Evolutionary conservation across 2,113 vertebrate species (phyloP).

Genomic region (Carollia perspicillata): DNA sequence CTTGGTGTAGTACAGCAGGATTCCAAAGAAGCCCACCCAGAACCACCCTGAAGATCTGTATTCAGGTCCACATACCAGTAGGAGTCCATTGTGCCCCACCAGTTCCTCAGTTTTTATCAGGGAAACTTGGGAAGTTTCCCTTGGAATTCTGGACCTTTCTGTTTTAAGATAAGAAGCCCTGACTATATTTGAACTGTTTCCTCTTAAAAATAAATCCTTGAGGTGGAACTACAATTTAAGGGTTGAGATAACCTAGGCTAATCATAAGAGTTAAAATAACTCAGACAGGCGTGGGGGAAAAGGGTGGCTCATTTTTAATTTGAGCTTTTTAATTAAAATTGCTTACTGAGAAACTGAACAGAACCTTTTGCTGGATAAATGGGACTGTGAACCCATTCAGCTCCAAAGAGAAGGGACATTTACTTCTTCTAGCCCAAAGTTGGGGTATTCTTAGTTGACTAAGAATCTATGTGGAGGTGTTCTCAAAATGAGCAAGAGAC

Average conservation of each 20-base stretch:
- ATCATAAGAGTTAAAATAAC: background rate
- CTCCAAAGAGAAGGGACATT: background rate
- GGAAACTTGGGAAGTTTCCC: background rate
- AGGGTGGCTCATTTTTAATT: background rate
- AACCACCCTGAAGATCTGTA: background rate
- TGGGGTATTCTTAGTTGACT: background rate
- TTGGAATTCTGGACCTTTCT: background rate
- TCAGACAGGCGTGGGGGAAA: background rate
- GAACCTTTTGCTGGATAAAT: background rate
- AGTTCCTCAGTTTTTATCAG: background rate
- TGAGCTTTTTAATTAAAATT: background rate
- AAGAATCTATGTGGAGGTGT: background rate
- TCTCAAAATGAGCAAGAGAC: background rate
- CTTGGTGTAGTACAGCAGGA: background rate
- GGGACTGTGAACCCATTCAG: background rate
- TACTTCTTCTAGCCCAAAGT: background rate
- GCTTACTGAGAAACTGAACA: background rate
- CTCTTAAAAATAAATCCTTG: background rate
- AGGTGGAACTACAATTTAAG: background rate
- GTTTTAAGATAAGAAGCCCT: background rate
- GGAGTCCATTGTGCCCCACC: background rate
- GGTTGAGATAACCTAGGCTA: background rate
- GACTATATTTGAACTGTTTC: background rate
- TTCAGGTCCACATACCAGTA: background rate
- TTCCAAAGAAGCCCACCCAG: background rate